phyloP scores from a whole-genome alignment of 2,888 invertebrate species.

The Coremacera marginata region DNA sequence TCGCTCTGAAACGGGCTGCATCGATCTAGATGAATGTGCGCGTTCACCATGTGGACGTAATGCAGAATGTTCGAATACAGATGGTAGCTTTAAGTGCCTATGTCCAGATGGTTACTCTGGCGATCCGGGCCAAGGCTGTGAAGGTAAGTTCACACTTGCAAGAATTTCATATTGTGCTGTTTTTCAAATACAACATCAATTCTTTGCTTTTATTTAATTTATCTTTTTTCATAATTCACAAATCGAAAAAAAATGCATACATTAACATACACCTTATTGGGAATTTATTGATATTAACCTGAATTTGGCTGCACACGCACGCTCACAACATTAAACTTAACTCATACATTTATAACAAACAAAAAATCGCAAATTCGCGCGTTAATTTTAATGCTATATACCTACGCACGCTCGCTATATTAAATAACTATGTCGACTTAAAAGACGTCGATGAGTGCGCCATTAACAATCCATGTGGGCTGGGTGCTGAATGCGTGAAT shows the following conservation, averaged over 20 bases:
- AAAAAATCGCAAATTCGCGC: not conserved
- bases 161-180: not conserved
- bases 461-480: conserved; percentile 76
- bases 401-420: conserved; percentile 13
- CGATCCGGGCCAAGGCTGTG: conserved; percentile 81
- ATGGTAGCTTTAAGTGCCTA: conserved; percentile 83
- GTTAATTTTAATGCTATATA: not conserved
- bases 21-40: conserved; percentile 82
- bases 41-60: conserved; percentile 82
- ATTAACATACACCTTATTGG: conserved; percentile 9
- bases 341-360: not conserved
- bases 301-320: conserved; percentile 23
- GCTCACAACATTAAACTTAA: not conserved
- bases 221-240: conserved; percentile 23
- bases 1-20: conserved; percentile 76
- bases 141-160: conserved; percentile 72
- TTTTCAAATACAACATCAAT: not conserved
- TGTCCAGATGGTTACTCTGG: conserved; percentile 88
- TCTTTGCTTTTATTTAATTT: conserved; percentile 17
- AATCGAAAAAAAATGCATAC: conserved; percentile 11
- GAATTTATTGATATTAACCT: not conserved
- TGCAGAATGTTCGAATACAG: conserved; percentile 83
- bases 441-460: conserved; percentile 81
- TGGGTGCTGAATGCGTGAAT: conserved; percentile 80
- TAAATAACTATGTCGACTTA: conserved; percentile 20